These are phyloP conservation scores for Thamnophis sirtalis DNA, from an alignment of 2,113 vertebrate genomes.

Conservation along the genomic window DNA sequence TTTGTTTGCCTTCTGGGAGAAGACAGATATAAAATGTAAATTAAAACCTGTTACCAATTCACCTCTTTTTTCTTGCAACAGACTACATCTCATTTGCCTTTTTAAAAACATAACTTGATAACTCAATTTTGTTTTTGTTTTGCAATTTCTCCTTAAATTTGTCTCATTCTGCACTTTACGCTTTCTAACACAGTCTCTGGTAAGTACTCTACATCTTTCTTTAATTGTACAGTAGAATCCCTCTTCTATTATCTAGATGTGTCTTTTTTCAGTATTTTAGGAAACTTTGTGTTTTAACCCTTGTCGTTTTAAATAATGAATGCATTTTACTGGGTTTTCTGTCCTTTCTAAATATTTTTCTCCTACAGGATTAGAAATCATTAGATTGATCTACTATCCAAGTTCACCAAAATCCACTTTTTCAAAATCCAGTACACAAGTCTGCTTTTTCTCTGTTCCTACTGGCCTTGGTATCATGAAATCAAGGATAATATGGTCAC, in stretches of 20 bases:
- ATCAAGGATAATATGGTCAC: not conserved
- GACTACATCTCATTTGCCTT: not conserved
- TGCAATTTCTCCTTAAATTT: not conserved
- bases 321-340: not conserved
- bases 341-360: not conserved
- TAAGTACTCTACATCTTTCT: not conserved
- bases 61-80: not conserved
- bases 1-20: not conserved
- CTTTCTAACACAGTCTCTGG: not conserved
- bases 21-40: not conserved
- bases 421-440: not conserved
- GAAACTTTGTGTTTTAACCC: not conserved
- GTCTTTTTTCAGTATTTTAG: not conserved
- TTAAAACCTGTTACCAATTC: not conserved
- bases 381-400: not conserved
- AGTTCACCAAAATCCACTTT: not conserved
- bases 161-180: not conserved
- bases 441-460: not conserved
- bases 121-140: not conserved
- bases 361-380: not conserved
- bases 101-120: not conserved
- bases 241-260: not conserved
- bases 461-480: not conserved
- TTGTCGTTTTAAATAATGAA: not conserved
- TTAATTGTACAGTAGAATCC: not conserved